phyloP scores from a whole-genome alignment of 2,113 vertebrate genomes.

The Machaerirhynchus nigripectus region DNA sequence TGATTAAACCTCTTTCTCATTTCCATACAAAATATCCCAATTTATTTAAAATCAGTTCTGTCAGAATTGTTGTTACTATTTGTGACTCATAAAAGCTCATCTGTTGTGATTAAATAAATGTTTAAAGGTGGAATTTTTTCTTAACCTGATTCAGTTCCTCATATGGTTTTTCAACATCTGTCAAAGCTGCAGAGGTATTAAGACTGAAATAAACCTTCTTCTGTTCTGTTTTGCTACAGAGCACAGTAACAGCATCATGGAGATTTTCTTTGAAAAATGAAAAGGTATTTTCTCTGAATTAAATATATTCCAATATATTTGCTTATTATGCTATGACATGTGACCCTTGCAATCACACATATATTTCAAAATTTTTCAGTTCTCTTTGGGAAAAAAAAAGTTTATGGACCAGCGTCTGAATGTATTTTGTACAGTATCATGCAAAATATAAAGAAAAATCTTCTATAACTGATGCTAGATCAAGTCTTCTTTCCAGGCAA shows the following conservation, averaged over 20 bases:
- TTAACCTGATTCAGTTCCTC: neutral
- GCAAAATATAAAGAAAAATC: neutral
- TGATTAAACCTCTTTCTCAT: neutral
- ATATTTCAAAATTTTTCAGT: neutral
- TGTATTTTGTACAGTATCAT: neutral
- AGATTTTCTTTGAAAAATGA: neutral
- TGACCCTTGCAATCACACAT: neutral
- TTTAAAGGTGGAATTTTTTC: neutral
- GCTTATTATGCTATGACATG: neutral
- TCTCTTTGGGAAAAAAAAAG: neutral
- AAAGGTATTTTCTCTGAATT: neutral
- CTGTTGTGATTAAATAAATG: neutral
- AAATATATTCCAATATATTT: neutral
- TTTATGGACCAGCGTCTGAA: neutral
- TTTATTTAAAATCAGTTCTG: neutral
- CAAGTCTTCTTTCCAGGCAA: neutral
- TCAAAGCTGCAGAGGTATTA: neutral
- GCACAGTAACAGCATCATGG: neutral
- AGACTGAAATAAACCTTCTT: neutral
- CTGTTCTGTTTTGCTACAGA: neutral
- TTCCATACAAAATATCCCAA: neutral
- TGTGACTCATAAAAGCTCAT: neutral
- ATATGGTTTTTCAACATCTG: neutral
- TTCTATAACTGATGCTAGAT: neutral
- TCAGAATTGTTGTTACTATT: neutral